Conservation (phyloP, 2,888 invertebrate genomes). For the Melolontha melolontha region DNA sequence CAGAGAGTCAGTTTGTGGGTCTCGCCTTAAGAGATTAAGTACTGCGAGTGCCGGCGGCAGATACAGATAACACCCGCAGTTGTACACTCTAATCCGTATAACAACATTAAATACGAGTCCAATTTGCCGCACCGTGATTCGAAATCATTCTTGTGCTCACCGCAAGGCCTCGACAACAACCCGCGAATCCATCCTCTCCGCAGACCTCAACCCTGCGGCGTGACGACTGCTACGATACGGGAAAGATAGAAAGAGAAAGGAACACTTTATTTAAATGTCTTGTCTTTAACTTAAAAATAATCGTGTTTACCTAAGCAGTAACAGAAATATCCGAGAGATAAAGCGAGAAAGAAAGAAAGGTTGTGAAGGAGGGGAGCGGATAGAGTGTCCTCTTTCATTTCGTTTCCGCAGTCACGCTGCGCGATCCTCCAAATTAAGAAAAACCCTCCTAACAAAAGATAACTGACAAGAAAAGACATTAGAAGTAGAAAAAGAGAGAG, state of each 20-base stretch:
- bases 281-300: slow-evolving; percentile 54
- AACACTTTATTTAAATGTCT: slow-evolving; percentile 54
- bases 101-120: slow-evolving; percentile 69
- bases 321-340: slow-evolving; percentile 51
- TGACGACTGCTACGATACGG: slow-evolving; percentile 44
- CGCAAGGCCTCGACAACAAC: slow-evolving; percentile 59
- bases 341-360: slow-evolving; percentile 8
- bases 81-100: slow-evolving; percentile 64
- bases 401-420: slow-evolving; percentile 53
- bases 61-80: slow-evolving; percentile 62
- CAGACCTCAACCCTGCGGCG: slow-evolving; percentile 53
- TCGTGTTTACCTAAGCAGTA: slow-evolving; percentile 55
- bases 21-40: slow-evolving; percentile 61
- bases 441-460: slow-evolving; percentile 45
- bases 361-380: no score
- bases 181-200: slow-evolving; percentile 54
- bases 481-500: not conserved
- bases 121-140: slow-evolving; percentile 69
- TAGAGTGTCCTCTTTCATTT: slow-evolving; percentile 21
- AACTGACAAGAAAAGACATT: slow-evolving; percentile 37
- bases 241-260: not conserved
- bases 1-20: slow-evolving; percentile 46
- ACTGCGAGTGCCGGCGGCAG: slow-evolving; percentile 62
- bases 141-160: slow-evolving; percentile 54
- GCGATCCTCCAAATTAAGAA: slow-evolving; percentile 55